phyloP scores from a whole-genome alignment of 2,888 invertebrate genomes.

The Caenorhabditis virilis region DNA sequence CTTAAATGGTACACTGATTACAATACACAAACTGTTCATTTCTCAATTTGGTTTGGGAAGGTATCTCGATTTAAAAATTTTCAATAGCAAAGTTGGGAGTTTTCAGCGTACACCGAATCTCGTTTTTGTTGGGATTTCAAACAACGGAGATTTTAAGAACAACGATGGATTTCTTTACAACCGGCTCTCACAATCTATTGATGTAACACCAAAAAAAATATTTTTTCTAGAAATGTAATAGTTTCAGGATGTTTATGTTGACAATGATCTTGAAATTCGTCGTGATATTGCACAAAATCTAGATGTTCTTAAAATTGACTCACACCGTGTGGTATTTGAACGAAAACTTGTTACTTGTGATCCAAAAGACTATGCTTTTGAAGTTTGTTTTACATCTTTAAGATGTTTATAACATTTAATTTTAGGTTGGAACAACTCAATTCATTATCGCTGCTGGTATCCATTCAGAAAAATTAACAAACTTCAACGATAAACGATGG shows the following conservation, averaged over 20 bases:
- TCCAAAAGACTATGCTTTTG: slow-evolving; percentile 63
- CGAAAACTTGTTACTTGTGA: slow-evolving; percentile 64
- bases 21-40: slow-evolving; percentile 29
- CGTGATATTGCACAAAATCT: slow-evolving; percentile 61
- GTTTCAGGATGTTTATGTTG: slow-evolving; percentile 1
- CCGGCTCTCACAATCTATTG: slow-evolving; percentile 3
- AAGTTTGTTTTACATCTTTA: slow-evolving; percentile 33
- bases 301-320: slow-evolving; percentile 19
- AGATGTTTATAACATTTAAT: slow-evolving; percentile 36
- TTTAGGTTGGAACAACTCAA: slow-evolving; percentile 71
- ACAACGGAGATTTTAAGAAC: slow-evolving; percentile 59
- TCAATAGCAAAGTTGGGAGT: no score
- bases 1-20: slow-evolving; percentile 40
- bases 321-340: slow-evolving; percentile 41
- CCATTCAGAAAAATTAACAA: no score
- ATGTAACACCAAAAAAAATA: background rate
- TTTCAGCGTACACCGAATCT: slow-evolving; percentile 21
- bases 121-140: slow-evolving; percentile 63
- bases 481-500: slow-evolving; percentile 18
- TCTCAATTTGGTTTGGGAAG: slow-evolving; percentile 35
- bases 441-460: slow-evolving; percentile 60
- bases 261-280: background rate
- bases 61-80: no score
- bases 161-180: slow-evolving; percentile 56
- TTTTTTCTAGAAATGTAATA: background rate